Evolutionary conservation across 2,113 vertebrate genomes (phyloP).

Genomic region (Peromyscus maniculatus): DNA sequence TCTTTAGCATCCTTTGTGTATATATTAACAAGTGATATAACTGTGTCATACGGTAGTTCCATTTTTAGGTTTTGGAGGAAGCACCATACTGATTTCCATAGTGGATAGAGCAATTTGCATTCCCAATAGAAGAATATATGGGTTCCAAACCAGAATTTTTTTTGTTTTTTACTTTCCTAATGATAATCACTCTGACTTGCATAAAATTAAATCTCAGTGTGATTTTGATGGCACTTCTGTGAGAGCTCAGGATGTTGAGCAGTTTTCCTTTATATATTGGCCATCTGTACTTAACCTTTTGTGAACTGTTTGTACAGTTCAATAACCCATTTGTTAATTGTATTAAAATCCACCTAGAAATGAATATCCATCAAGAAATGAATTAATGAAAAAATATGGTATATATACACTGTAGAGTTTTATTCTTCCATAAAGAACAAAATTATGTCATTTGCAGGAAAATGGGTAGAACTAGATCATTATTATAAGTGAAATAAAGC

Average conservation of each 20-base stretch:
- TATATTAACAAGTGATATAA: neutral
- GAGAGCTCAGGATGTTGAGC: neutral
- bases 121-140: neutral
- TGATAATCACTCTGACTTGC: neutral
- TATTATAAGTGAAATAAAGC: neutral
- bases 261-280: too few species aligned
- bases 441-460: neutral
- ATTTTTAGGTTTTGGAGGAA: neutral
- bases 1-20: neutral
- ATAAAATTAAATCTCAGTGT: neutral
- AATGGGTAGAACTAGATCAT: neutral
- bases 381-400: neutral
- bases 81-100: neutral
- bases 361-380: neutral
- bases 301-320: neutral
- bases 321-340: neutral
- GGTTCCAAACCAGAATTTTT: neutral
- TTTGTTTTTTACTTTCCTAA: neutral
- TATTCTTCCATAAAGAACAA: neutral
- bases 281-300: neutral
- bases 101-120: neutral
- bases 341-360: neutral
- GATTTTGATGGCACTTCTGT: neutral
- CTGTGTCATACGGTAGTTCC: neutral
- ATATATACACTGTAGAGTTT: neutral